A percentile compares a stretch with the other conserved stretches of the same genome.
These are phyloP conservation scores for Actinemys pallida DNA, from an alignment of 2,113 vertebrate genomes.

Conservation along the genomic window DNA sequence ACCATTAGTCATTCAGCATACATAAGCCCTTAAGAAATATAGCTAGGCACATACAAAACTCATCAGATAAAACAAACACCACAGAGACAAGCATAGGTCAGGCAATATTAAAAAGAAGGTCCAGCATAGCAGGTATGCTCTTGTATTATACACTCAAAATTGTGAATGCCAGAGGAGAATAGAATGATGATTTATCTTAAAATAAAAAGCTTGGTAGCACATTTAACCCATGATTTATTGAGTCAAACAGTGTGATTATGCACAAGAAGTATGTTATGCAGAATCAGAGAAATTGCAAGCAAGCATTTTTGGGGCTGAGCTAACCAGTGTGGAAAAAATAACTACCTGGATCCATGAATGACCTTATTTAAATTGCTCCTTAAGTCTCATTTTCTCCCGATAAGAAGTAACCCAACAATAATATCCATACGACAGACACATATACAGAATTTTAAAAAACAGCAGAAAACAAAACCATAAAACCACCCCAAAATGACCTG, in stretches of 20 bases:
- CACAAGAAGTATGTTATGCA: neutral
- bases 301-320: neutral
- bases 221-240: neutral
- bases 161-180: neutral
- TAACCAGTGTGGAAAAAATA: slow-evolving; percentile 1
- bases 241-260: neutral
- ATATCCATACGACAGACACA: neutral
- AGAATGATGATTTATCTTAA: neutral
- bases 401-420: neutral
- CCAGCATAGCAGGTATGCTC: neutral
- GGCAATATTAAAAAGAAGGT: neutral
- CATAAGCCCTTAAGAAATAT: neutral
- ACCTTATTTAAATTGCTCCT: neutral
- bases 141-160: neutral
- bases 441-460: neutral
- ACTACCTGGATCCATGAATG: neutral
- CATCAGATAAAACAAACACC: neutral
- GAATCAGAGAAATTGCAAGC: neutral
- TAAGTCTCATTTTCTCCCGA: neutral
- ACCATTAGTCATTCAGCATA: neutral
- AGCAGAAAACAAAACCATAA: neutral
- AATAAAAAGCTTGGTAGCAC: neutral
- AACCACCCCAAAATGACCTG: neutral
- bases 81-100: neutral
- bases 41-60: neutral